Evolutionary conservation across 1,140 invertebrate species (phyloP).

Genomic region (Drosophila obscura): DNA sequence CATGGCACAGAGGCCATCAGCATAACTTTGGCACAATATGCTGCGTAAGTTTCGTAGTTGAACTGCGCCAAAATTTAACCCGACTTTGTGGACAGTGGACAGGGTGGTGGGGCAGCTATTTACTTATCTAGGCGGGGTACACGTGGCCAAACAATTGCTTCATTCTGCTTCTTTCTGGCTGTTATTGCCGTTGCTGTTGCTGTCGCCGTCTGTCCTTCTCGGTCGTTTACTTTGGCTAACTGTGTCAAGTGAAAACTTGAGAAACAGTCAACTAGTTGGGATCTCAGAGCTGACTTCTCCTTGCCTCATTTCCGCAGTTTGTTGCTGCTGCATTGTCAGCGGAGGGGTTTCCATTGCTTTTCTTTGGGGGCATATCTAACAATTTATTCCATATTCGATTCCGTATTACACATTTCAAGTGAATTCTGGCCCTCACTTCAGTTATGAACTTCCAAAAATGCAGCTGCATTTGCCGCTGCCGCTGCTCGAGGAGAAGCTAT

Average conservation of each 20-base stretch:
- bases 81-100: not conserved
- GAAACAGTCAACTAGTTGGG: slow-evolving; percentile 34
- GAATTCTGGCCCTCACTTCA: no score
- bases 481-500: not conserved
- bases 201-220: slow-evolving; percentile 7
- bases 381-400: no score
- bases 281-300: slow-evolving; percentile 6
- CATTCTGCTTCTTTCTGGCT: slow-evolving; percentile 21
- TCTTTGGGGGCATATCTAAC: not conserved
- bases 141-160: slow-evolving; percentile 47
- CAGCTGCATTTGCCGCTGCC: slow-evolving; percentile 6
- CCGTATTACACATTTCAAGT: no score
- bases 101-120: slow-evolving; percentile 1
- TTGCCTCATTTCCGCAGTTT: slow-evolving; percentile 35
- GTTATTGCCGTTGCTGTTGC: not conserved
- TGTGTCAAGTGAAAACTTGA: slow-evolving; percentile 41
- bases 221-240: slow-evolving; percentile 60
- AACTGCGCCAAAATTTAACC: slow-evolving; percentile 50
- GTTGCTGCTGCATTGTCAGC: slow-evolving; percentile 19
- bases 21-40: slow-evolving; percentile 73
- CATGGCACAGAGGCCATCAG: slow-evolving; percentile 24
- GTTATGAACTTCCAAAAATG: no score
- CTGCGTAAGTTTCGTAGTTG: slow-evolving; percentile 53
- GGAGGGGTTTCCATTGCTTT: slow-evolving; percentile 31
- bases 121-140: slow-evolving; percentile 52